phyloP scores from a whole-genome alignment of 2,797 vertebrate species.

The Gallinago stenura region DNA sequence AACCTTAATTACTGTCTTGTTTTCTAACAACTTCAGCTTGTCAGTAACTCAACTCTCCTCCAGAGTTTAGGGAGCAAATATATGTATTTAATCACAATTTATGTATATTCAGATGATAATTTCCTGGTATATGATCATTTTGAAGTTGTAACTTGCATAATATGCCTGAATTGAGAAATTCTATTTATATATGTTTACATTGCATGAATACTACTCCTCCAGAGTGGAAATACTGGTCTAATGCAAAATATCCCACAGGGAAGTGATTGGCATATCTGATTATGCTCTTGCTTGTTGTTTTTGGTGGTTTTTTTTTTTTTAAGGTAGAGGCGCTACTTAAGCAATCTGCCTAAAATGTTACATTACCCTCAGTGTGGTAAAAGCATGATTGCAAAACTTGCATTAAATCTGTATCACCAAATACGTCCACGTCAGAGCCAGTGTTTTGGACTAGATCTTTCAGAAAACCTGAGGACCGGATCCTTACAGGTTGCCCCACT shows the following conservation, averaged over 20 bases:
- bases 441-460: not conserved
- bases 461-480: not conserved
- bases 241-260: not conserved
- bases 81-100: not conserved
- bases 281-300: not conserved
- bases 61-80: not conserved
- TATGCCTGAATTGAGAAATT: not conserved
- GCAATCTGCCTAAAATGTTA: not conserved
- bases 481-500: not conserved
- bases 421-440: fast-evolving
- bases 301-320: not conserved
- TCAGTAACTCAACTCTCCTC: not conserved
- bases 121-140: not conserved
- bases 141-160: not conserved
- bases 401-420: not conserved
- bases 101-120: not conserved
- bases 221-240: not conserved
- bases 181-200: not conserved
- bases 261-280: not conserved
- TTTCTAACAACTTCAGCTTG: not conserved
- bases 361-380: not conserved
- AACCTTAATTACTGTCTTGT: not conserved
- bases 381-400: not conserved
- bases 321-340: not conserved
- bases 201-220: not conserved